phyloP scores from a whole-genome alignment of 2,797 vertebrate species.

The Acrocephalus scirpaceus region DNA sequence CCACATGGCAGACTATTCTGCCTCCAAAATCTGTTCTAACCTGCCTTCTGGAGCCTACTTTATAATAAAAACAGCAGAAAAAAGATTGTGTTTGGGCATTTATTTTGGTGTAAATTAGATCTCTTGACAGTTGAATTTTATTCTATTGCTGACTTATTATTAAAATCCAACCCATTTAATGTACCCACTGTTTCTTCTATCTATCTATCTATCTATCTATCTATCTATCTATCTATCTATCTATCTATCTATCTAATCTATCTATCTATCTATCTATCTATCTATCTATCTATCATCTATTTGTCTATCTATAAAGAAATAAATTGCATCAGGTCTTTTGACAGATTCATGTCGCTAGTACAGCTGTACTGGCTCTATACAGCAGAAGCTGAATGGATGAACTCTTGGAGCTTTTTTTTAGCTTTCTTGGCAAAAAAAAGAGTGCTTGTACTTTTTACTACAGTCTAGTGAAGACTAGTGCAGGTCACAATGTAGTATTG shows the following conservation, averaged over 20 bases:
- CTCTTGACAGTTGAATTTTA: not conserved
- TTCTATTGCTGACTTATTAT: not conserved
- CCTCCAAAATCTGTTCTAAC: not conserved
- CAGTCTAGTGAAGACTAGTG: not conserved
- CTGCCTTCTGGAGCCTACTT: not conserved
- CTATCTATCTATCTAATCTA: too few relatives aligned
- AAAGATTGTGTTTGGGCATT: rapidly evolving
- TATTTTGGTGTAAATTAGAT: not conserved
- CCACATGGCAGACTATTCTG: not conserved
- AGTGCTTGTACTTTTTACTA: not conserved
- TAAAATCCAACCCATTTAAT: not conserved
- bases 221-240: not conserved
- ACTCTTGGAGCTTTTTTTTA: not conserved
- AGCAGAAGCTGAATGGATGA: not conserved
- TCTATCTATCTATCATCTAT: not conserved
- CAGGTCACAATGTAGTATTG: not conserved
- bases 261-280: not conserved
- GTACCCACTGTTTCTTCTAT: not conserved
- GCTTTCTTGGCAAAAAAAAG: not conserved
- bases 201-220: too few relatives aligned
- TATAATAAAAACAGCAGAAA: not conserved
- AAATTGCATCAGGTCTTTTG: not conserved
- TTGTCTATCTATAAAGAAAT: not conserved
- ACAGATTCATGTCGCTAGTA: not conserved
- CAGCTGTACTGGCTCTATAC: not conserved